Conservation (phyloP, 2,888 invertebrate genomes). For the Doris montereyensis region DNA sequence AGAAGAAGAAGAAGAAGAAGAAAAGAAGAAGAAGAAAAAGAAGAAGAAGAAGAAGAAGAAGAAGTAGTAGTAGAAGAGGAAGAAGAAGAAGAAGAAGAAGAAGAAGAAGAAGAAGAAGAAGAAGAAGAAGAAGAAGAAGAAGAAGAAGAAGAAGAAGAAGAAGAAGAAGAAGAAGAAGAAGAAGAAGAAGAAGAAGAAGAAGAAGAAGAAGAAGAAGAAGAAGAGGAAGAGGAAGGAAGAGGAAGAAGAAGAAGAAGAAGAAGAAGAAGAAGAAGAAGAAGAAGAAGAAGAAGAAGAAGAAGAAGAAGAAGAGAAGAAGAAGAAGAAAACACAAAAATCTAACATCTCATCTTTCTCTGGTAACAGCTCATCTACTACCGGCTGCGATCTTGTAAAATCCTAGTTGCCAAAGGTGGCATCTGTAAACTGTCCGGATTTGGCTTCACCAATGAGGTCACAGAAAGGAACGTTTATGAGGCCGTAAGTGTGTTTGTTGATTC, state of each 20-base stretch:
- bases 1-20: not conserved
- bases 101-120: constrained; percentile 9
- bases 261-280: not conserved
- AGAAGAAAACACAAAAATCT: not conserved
- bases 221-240: not conserved
- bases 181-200: constrained; percentile 1
- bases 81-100: not conserved
- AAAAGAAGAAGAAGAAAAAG: not conserved
- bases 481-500: constrained; percentile 51
- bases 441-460: constrained; percentile 89
- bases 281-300: not conserved
- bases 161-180: constrained; percentile 17
- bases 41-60: not conserved
- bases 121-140: constrained; percentile 1
- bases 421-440: constrained; percentile 93
- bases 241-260: not conserved
- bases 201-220: constrained; percentile 7
- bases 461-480: constrained; percentile 75
- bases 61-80: not conserved
- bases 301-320: not conserved
- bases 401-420: constrained; percentile 89
- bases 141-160: constrained; percentile 9
- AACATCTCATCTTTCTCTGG: too few species aligned
- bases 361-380: constrained; percentile 91
- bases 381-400: constrained; percentile 85